Evolutionary conservation across 2,113 vertebrate genomes (phyloP).

Genomic region (Recurvirostra avosetta): DNA sequence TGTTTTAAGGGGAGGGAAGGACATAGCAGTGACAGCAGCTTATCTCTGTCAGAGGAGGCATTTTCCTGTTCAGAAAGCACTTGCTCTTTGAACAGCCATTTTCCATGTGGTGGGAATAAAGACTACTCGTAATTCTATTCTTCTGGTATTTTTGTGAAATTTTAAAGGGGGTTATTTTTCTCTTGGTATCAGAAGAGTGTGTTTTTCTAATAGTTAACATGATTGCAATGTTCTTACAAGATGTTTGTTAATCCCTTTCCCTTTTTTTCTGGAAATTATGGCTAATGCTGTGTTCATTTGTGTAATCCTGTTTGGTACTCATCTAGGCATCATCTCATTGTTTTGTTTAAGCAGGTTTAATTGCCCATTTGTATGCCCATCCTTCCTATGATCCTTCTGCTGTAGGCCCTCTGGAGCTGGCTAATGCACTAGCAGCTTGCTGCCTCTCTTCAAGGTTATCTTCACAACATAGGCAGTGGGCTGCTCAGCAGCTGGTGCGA

Average conservation of each 20-base stretch:
- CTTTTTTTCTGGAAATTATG: constrained; percentile 32
- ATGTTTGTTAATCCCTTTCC: background rate
- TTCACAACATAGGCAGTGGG: constrained; percentile 98
- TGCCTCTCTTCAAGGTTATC: constrained; percentile 96
- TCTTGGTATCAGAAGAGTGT: background rate
- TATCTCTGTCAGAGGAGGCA: background rate
- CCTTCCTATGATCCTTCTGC: constrained; percentile 90
- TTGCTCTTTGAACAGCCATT: background rate
- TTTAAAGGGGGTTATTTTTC: background rate
- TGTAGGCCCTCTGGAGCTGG: constrained; percentile 98
- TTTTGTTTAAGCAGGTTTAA: constrained; percentile 89
- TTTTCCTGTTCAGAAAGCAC: background rate
- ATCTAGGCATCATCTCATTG: constrained; percentile 74
- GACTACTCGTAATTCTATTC: background rate
- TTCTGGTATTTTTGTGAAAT: background rate
- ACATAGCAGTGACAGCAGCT: background rate
- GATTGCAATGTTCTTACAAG: background rate
- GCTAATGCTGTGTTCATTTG: constrained; percentile 50
- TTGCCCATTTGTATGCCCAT: constrained; percentile 90
- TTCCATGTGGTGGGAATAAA: background rate
- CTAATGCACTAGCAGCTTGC: constrained; percentile 96
- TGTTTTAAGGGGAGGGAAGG: background rate
- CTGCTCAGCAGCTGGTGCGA: constrained; percentile 93
- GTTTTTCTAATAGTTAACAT: background rate
- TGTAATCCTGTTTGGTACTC: constrained; percentile 64